Evolutionary conservation across 2,797 vertebrate species (phyloP).

Genomic region (Danio aesculapii): DNA sequence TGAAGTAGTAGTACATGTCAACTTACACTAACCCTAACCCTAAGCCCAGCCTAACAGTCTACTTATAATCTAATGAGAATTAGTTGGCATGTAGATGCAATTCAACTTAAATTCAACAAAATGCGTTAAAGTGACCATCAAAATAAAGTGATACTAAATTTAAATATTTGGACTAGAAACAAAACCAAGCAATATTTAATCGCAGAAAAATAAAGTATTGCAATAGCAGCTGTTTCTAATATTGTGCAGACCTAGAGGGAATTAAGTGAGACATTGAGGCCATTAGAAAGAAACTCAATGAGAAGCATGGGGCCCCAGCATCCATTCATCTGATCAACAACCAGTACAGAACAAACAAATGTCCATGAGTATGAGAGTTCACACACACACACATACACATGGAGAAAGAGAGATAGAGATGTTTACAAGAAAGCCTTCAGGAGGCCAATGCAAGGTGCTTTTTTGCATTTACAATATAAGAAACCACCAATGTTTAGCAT

Average conservation of each 20-base stretch:
- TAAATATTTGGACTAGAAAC: no score
- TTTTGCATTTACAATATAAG: background rate
- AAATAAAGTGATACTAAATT: no score
- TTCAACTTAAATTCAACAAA: no score
- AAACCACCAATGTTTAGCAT: background rate
- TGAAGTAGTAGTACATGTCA: no score
- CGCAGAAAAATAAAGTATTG: no score
- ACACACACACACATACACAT: slow-evolving; percentile 9
- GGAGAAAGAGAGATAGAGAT: background rate
- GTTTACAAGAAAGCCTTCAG: background rate
- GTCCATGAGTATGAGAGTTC: slow-evolving; percentile 1
- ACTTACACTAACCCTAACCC: no score
- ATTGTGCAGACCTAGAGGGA: background rate
- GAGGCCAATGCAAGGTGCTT: background rate
- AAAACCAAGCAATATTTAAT: no score
- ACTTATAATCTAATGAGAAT: no score
- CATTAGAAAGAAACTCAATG: slow-evolving; percentile 16
- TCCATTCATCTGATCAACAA: slow-evolving; percentile 35
- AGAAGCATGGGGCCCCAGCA: slow-evolving; percentile 26
- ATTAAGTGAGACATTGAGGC: slow-evolving; percentile 6
- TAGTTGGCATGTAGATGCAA: no score
- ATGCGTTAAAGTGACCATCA: no score
- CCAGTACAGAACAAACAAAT: slow-evolving; percentile 36
- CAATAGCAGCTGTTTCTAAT: no score
- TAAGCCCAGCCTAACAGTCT: no score